phyloP scores from a whole-genome alignment of 2,888 invertebrate species.

The Cactoblastis cactorum region DNA sequence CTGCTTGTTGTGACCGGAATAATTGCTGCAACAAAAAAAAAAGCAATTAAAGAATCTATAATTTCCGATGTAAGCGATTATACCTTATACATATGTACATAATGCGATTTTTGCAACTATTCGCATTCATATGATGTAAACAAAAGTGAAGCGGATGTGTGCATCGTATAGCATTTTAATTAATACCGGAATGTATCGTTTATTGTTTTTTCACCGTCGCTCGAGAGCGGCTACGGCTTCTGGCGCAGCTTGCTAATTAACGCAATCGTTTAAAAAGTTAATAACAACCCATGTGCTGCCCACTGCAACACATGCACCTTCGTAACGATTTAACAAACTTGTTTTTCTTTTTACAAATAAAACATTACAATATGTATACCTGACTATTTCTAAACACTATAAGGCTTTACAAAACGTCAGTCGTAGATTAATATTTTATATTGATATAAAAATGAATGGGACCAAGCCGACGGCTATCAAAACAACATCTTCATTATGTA shows the following conservation, averaged over 20 bases:
- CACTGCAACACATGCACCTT: constrained; percentile 59
- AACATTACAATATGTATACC: neutral
- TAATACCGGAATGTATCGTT: constrained; percentile 56
- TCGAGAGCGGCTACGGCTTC: constrained; percentile 42
- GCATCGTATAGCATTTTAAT: constrained; percentile 49
- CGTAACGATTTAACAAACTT: neutral
- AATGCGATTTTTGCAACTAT: constrained; percentile 5
- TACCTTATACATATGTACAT: no score
- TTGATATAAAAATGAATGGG: no score
- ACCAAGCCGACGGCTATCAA: constrained; percentile 17
- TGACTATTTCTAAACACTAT: neutral
- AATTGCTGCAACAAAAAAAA: constrained; percentile 85
- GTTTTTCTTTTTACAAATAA: neutral
- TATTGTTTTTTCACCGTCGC: constrained; percentile 56
- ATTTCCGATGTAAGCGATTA: neutral
- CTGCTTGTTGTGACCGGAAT: constrained; percentile 91
- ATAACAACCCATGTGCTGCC: constrained; percentile 65
- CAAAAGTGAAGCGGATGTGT: constrained; percentile 25
- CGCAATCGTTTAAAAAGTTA: constrained; percentile 73
- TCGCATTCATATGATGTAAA: neutral
- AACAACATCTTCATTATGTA: constrained; percentile 29
- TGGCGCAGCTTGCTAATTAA: constrained; percentile 68
- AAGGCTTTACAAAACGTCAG: neutral
- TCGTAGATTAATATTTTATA: no score
- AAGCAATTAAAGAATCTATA: neutral